These are phyloP conservation scores for Drosophila murphyi DNA, from an alignment of 1,140 invertebrate genomes.

Conservation along the genomic window DNA sequence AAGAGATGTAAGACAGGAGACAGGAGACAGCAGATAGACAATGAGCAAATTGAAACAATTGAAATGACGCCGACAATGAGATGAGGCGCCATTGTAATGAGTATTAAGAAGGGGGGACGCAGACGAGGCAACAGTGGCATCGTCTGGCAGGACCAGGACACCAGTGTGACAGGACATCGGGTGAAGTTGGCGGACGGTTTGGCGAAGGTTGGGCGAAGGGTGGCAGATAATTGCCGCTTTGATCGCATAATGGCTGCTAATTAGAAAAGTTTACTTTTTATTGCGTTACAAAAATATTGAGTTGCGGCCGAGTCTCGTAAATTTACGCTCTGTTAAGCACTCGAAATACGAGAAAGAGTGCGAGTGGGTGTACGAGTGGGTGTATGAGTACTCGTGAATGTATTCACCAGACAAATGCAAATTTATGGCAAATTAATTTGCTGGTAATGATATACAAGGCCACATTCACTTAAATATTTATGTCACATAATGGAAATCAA, in stretches of 20 bases:
- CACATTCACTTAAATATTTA: slow-evolving; percentile 64
- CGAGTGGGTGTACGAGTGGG: background rate
- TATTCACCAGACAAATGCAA: slow-evolving; percentile 47
- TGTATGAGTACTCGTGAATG: slow-evolving; percentile 25
- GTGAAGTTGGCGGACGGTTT: no score
- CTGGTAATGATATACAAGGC: slow-evolving; percentile 47
- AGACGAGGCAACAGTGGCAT: background rate
- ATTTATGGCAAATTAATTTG: slow-evolving; percentile 78
- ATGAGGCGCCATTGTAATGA: background rate
- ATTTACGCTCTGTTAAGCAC: slow-evolving; percentile 23
- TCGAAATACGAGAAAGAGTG: background rate
- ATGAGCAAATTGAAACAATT: slow-evolving; percentile 46
- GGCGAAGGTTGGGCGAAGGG: background rate
- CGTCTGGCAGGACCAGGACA: no score
- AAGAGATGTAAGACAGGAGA: background rate
- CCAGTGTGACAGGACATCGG: no score
- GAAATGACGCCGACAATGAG: background rate
- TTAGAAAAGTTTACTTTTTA: slow-evolving; percentile 81
- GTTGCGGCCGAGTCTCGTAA: slow-evolving; percentile 16
- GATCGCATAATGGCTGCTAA: slow-evolving; percentile 76
- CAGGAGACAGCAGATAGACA: background rate
- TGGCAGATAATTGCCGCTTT: slow-evolving; percentile 71
- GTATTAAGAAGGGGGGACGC: no score
- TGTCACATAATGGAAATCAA: slow-evolving; percentile 62
- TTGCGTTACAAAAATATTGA: slow-evolving; percentile 56